Base-by-base conservation (phyloP, 1,140 invertebrate species). In the Sinella curviseta region DNA sequence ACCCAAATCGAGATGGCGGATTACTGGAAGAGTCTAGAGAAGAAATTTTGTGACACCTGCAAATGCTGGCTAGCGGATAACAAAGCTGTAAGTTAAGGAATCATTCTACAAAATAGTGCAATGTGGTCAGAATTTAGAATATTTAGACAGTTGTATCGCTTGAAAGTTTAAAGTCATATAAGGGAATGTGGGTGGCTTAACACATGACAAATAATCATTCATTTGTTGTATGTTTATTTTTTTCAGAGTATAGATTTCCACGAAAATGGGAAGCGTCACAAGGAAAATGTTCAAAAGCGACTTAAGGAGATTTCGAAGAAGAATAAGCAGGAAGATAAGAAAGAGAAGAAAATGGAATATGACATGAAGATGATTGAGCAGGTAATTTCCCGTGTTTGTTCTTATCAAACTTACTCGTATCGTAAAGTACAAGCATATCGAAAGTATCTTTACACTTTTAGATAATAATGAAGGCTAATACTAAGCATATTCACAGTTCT, bases 11-110 rank as follows among this genome's bases (percentile, higher is more conserved):
- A 60, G 54, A 88, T 86, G 97, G 93, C 97, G 8, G 96, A 98
- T 84, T 98, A 96, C 86, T 99, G 97, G 97, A 97, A 97, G 88
- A 98, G 97, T 34, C 93, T 97, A 83, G 94, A 94, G 0, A 92
- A 95, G 77, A 98, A 98, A 87, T 98, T 93, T 87, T 99, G 97
- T 86, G 96, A 98, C 83, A 96, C 96, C 87, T 99, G 97, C 87
- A 99, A 98, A 88, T 98, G 96, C 86, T 99, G 97, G 97, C 94
- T 98, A 83, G 93, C 95, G 76, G 97, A 98, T 88, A 99, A 99
- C 87, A 97, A 96, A 90, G 93, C 96, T 60, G 94, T 95, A 90
- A 91, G 91, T 87, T 48, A 48, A 12, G 39, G 57, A 60, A n/a
- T 60, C 4, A 26, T 60, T 82, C 77, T 80, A 54, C 57, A 55